Evolutionary conservation across 1,140 invertebrate species (phyloP).

Genomic region (Chionoecetes opilio): DNA sequence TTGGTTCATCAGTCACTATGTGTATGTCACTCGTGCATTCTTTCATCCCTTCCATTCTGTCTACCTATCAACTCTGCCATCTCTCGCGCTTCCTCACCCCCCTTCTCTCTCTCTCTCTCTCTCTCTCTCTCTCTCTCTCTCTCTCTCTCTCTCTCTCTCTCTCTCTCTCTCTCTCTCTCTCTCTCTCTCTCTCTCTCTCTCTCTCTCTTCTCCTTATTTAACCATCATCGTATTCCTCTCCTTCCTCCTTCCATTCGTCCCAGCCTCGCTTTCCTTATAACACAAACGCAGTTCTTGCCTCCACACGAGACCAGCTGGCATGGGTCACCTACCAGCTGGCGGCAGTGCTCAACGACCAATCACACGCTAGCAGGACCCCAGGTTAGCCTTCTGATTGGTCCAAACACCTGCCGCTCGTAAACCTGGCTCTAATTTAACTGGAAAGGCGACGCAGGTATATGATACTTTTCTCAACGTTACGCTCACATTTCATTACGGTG

Average conservation of each 20-base stretch:
- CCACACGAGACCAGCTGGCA: not conserved
- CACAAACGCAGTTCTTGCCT: not conserved
- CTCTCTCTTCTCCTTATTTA: no score
- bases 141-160: no score
- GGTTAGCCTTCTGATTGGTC: not conserved
- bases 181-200: not conserved
- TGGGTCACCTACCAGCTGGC: not conserved
- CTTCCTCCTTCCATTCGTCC: not conserved
- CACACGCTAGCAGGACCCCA: not conserved
- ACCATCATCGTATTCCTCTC: not conserved
- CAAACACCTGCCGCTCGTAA: not conserved
- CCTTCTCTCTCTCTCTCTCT: no score
- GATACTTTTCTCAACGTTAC: not conserved
- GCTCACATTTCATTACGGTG: not conserved
- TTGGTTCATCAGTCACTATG: no score
- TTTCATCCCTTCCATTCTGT: no score
- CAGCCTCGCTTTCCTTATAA: not conserved
- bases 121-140: no score
- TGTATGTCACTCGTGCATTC: no score
- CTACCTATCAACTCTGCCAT: no score
- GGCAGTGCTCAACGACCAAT: not conserved
- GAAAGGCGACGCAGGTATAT: not conserved
- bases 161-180: not conserved
- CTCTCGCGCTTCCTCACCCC: no score
- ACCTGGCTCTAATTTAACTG: not conserved